Conservation (phyloP, 2,888 invertebrate genomes). For the Lepeophtheirus nordmannii region DNA sequence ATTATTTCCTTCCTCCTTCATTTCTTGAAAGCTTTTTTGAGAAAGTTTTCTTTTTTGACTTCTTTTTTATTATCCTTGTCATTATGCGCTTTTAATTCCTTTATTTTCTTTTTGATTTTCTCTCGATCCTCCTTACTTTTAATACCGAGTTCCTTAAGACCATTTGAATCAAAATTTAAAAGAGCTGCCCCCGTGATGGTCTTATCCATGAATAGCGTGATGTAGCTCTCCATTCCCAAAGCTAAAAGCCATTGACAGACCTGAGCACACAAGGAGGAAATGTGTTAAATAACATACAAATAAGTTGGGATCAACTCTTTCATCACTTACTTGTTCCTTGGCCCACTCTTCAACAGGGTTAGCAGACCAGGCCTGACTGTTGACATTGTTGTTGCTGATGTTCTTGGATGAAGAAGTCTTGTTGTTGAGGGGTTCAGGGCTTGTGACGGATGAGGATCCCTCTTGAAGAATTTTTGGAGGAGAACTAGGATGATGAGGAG, state of each 20-base stretch:
- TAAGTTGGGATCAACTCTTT: neutral
- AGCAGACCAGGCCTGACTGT: slow-evolving; percentile 46
- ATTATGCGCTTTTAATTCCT: slow-evolving; percentile 37
- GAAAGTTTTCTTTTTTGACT: slow-evolving; percentile 61
- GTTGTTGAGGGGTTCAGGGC: too few relatives aligned
- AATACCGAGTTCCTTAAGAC: slow-evolving; percentile 57
- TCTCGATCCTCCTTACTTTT: slow-evolving; percentile 32
- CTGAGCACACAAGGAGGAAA: slow-evolving; percentile 36
- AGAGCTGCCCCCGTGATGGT: slow-evolving; percentile 75
- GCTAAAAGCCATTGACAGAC: slow-evolving; percentile 83
- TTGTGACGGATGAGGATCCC: neutral
- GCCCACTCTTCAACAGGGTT: slow-evolving; percentile 60
- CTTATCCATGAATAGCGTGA: slow-evolving; percentile 69
- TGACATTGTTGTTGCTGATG: slow-evolving; percentile 34
- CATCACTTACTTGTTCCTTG: slow-evolving; percentile 50
- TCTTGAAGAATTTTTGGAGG: neutral
- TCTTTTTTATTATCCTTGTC: slow-evolving; percentile 49
- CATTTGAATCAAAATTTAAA: slow-evolving; percentile 71
- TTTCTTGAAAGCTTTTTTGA: slow-evolving; percentile 49
- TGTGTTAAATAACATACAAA: neutral
- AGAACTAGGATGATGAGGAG: neutral
- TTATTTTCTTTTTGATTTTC: slow-evolving; percentile 40
- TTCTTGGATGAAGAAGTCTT: neutral
- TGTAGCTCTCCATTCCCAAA: slow-evolving; percentile 63
- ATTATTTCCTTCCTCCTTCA: too few relatives aligned